Evolutionary conservation across 2,113 vertebrate species (phyloP).

Genomic region (Peromyscus polionotus): DNA sequence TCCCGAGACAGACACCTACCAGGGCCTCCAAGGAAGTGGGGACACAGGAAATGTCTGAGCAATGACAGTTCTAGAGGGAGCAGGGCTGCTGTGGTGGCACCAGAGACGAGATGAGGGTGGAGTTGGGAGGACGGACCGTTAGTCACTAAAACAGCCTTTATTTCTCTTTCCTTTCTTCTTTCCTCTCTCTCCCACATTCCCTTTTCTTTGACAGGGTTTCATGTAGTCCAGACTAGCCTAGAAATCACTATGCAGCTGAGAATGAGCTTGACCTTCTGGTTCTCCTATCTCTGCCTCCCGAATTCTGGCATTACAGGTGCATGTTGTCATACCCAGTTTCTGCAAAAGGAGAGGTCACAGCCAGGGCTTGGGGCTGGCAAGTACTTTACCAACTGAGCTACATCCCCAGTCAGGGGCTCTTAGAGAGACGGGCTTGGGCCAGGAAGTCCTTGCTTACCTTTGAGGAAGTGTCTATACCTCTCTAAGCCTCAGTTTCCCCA

Average conservation of each 20-base stretch:
- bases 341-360: background rate
- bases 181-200: background rate
- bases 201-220: background rate
- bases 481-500: constrained; percentile 49
- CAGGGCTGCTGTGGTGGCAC: background rate
- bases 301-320: background rate
- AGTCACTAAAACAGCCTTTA: background rate
- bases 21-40: background rate
- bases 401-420: background rate
- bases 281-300: background rate
- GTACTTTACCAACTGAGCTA: background rate
- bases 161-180: background rate
- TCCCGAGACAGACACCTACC: background rate
- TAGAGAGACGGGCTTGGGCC: background rate
- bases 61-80: background rate
- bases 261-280: background rate
- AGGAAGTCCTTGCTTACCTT: background rate
- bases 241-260: background rate
- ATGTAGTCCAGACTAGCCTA: no score
- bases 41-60: background rate
- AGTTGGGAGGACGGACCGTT: background rate
- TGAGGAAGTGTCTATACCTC: background rate
- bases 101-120: background rate
- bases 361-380: background rate
- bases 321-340: background rate